phyloP scores from a whole-genome alignment of 2,113 vertebrate genomes.

The Rousettus leschenaultii region DNA sequence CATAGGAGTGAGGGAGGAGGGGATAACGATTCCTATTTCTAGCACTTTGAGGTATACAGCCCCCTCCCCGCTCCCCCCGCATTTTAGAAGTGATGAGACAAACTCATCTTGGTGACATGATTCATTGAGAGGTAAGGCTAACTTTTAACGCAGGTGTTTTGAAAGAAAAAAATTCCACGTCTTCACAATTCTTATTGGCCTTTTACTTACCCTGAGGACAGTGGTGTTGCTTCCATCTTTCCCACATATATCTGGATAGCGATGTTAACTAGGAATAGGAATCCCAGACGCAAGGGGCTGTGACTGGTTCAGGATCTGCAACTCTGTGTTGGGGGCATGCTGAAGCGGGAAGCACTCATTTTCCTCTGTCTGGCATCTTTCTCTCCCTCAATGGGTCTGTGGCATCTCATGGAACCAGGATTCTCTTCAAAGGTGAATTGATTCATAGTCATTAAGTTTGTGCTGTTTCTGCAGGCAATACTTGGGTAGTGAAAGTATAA shows the following conservation, averaged over 20 bases:
- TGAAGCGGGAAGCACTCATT: not conserved
- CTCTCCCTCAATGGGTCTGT: constrained; percentile 12
- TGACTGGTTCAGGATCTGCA: not conserved
- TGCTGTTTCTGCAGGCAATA: not conserved
- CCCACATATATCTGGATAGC: accelerated
- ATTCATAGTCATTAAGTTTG: constrained; percentile 51
- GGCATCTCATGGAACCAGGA: not conserved
- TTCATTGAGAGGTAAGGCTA: not conserved
- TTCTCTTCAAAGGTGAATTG: not conserved
- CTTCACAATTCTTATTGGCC: not conserved
- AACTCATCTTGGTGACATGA: not conserved
- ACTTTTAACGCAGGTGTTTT: not conserved
- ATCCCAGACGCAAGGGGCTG: no score
- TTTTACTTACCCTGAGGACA: not conserved
- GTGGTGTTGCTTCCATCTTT: not conserved
- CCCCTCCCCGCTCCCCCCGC: no score
- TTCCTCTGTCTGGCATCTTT: constrained; percentile 2
- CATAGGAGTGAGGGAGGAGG: not conserved
- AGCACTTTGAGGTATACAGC: not conserved
- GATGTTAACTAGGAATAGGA: not conserved
- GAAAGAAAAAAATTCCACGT: not conserved
- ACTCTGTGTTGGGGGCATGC: not conserved
- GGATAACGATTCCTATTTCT: not conserved
- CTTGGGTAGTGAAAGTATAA: not conserved
- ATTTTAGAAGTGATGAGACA: not conserved